Conservation (phyloP, 2,113 vertebrate genomes). For the Nibea albiflora region DNA sequence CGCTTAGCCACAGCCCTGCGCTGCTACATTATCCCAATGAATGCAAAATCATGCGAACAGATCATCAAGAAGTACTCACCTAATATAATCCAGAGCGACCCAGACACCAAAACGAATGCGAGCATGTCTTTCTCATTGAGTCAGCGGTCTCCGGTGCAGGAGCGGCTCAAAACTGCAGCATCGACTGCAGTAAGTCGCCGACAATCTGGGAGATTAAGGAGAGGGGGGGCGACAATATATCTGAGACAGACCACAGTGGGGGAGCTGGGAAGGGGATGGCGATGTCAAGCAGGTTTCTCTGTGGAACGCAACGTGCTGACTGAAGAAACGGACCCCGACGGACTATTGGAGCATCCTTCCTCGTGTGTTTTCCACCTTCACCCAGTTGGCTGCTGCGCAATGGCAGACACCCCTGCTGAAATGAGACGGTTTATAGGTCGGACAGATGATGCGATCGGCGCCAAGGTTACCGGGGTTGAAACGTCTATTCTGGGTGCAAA, state of each 20-base stretch:
- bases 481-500: not conserved
- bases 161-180: slow-evolving; percentile 79
- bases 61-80: slow-evolving; percentile 73
- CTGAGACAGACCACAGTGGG: slow-evolving; percentile 52
- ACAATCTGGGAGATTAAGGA: slow-evolving; percentile 80
- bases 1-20: slow-evolving; percentile 14
- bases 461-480: slow-evolving; percentile 47
- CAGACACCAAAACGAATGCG: slow-evolving; percentile 85
- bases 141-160: slow-evolving; percentile 73
- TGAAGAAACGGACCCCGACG: slow-evolving; percentile 23
- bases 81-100: slow-evolving; percentile 86
- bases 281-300: slow-evolving; percentile 46
- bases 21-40: not conserved
- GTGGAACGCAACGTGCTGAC: slow-evolving; percentile 20
- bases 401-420: slow-evolving; percentile 42
- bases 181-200: slow-evolving; percentile 81
- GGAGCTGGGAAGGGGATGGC: slow-evolving; percentile 44
- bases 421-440: slow-evolving; percentile 7
- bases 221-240: slow-evolving; percentile 53
- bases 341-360: slow-evolving; percentile 50
- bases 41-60: not conserved
- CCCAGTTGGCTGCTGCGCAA: slow-evolving; percentile 67
- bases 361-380: slow-evolving; percentile 56
- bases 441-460: slow-evolving; percentile 15
- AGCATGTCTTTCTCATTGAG: slow-evolving; percentile 86